phyloP scores from a whole-genome alignment of 2,113 vertebrate species.

The Dermatemys mawii region DNA sequence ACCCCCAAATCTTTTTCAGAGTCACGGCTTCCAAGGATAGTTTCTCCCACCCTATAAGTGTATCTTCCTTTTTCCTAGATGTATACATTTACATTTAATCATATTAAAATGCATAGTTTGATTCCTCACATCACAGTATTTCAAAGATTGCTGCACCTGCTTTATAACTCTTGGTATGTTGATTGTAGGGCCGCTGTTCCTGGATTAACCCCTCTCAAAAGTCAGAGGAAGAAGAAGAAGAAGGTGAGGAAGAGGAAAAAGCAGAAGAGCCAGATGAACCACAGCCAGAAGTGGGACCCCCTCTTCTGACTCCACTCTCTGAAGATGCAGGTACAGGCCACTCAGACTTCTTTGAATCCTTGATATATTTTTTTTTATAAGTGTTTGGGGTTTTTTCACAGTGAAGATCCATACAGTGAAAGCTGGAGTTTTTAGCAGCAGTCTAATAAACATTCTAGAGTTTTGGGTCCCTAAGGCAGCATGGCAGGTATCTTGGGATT shows the following conservation, averaged over 20 bases:
- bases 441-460: not conserved
- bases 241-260: constrained; percentile 82
- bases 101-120: not conserved
- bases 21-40: not conserved
- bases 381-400: not conserved
- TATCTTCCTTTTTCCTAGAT: not conserved
- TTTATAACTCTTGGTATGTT: constrained; percentile 15
- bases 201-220: constrained; percentile 89
- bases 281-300: constrained; percentile 89
- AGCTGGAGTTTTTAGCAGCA: not conserved
- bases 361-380: too few species aligned
- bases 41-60: not conserved
- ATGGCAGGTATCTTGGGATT: not conserved
- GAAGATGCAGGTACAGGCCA: constrained; percentile 88
- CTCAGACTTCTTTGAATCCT: not conserved
- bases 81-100: not conserved
- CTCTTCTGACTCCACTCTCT: constrained; percentile 90
- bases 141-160: not conserved
- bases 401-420: not conserved
- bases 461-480: not conserved
- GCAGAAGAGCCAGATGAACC: constrained; percentile 80
- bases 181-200: constrained; percentile 88
- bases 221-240: constrained; percentile 79
- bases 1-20: not conserved
- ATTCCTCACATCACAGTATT: not conserved